Percentiles rank a stretch among this genome's conserved stretches.
phyloP scores from a whole-genome alignment of 2,797 vertebrate species.

The Intellagama lesueurii region DNA sequence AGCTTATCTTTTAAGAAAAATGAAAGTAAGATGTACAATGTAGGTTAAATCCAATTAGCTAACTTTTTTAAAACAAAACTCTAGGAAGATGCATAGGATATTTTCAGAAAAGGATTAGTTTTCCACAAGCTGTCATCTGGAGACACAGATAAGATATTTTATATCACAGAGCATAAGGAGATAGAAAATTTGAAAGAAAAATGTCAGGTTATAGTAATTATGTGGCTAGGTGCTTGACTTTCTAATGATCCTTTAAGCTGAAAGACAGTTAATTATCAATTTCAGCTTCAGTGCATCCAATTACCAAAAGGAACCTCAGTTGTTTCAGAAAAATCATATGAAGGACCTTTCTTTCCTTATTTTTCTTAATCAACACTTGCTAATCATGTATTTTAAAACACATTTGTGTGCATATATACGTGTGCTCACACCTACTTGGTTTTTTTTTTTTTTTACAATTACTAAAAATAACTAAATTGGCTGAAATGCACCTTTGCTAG shows the following conservation, averaged over 20 bases:
- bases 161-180: conserved; percentile 60
- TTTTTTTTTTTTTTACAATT: conserved; percentile 20
- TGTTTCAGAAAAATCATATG: conserved; percentile 57
- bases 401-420: conserved; percentile 10
- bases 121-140: conserved; percentile 69
- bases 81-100: conserved; percentile 67
- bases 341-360: neutral
- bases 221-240: conserved; percentile 81
- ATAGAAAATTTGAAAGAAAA: conserved; percentile 71
- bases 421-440: neutral
- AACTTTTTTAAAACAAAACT: conserved; percentile 68
- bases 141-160: conserved; percentile 72
- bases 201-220: conserved; percentile 76
- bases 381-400: conserved; percentile 33
- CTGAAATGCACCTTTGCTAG: neutral
- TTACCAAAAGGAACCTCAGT: conserved; percentile 80
- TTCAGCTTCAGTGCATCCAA: conserved; percentile 86
- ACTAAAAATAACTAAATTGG: neutral
- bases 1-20: conserved; percentile 63
- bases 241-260: conserved; percentile 87
- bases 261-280: conserved; percentile 89
- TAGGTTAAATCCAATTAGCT: conserved; percentile 74
- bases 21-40: conserved; percentile 59
- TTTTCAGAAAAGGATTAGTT: conserved; percentile 60
- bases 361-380: conserved; percentile 36